Base-by-base conservation (phyloP, 2,888 invertebrate species). In the Scaptodrosophila latifasciaeformis region DNA sequence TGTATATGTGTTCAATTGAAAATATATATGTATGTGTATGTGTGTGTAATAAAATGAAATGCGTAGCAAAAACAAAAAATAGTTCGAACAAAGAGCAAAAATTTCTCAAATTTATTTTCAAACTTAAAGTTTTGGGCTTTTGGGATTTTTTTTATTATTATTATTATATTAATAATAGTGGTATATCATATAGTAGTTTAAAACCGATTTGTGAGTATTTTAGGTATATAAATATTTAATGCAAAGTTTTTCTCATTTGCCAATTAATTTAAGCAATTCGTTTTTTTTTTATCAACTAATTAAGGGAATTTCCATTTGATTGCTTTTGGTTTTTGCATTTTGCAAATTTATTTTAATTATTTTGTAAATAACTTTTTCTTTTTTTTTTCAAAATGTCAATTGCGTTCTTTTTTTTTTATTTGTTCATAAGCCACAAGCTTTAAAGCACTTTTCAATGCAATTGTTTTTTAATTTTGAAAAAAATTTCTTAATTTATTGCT, bases 361-460 rank as follows among this genome's bases (percentile, higher is more conserved):
- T n/a, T n/a, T n/a, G n/a, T n/a, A n/a, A n/a, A n/a, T n/a, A n/a
- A n/a, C 19, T 34, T 54, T 27, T 12, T 29, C 18, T 27, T 21
- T 35, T 17, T 37, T 18, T 42, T 54, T 42, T 39, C 40, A 52
- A 42, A 45, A 27, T 42, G 52, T 40, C 43, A 18, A 31, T 53
- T 54, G 27, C 17, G 39, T 57, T 62, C 24, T 6, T 5, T 45
- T 49, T 29, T 47, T 39, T 54, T 45, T 40, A 54, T n/a, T 24
- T 24, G 24, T 7, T 55, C 52, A 57, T 76, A 76, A 80, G 75
- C 75, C 75, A 72, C 75, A 76, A 76, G 75, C 75, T 70, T 74
- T 66, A 67, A 74, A 80, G 75, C 75, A 75, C 75, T 72, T 65
- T 63, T 77, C 62, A 75, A 74, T 70, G 62, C 74, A 44, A 48